A percentile compares a stretch with the other conserved stretches of the same genome.
These are phyloP conservation scores for Drosophila nigrodunni DNA, from an alignment of 1,140 invertebrate species.

Conservation along the genomic window DNA sequence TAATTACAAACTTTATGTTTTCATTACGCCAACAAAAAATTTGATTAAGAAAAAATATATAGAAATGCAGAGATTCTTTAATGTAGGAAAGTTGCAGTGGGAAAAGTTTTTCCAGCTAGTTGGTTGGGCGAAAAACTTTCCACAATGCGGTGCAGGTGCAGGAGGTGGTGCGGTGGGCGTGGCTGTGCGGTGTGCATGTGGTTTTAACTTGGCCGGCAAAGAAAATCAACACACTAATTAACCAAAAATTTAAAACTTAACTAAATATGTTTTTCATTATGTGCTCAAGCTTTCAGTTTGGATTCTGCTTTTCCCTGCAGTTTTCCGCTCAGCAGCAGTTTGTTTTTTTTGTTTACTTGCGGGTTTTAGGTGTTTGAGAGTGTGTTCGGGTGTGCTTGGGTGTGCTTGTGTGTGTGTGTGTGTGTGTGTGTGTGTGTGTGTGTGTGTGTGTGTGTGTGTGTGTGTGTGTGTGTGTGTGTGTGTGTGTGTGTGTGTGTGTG, in stretches of 20 bases:
- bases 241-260: conserved; percentile 71
- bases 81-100: conserved; percentile 8
- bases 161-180: conserved; percentile 8
- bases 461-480: conserved; percentile 3
- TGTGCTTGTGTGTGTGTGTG: conserved; percentile 4
- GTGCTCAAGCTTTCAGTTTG: conserved; percentile 36
- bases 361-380: conserved; percentile 17
- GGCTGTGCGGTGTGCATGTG: conserved; percentile 39
- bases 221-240: conserved; percentile 65
- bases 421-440: conserved; percentile 5
- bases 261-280: conserved; percentile 78
- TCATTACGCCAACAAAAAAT: conserved; percentile 59
- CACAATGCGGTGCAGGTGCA: conserved; percentile 7
- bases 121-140: conserved; percentile 26
- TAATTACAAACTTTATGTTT: conserved; percentile 80
- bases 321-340: not conserved
- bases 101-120: conserved; percentile 7
- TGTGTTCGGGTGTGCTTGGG: conserved; percentile 1
- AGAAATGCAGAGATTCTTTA: conserved; percentile 17
- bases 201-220: conserved; percentile 54
- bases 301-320: conserved; percentile 19
- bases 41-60: conserved; percentile 38
- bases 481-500: conserved; percentile 8
- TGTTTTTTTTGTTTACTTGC: conserved; percentile 10
- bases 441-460: not conserved